Conservation (phyloP, 92 coral and sea anemone genomes). For the Montipora capitata region DNA sequence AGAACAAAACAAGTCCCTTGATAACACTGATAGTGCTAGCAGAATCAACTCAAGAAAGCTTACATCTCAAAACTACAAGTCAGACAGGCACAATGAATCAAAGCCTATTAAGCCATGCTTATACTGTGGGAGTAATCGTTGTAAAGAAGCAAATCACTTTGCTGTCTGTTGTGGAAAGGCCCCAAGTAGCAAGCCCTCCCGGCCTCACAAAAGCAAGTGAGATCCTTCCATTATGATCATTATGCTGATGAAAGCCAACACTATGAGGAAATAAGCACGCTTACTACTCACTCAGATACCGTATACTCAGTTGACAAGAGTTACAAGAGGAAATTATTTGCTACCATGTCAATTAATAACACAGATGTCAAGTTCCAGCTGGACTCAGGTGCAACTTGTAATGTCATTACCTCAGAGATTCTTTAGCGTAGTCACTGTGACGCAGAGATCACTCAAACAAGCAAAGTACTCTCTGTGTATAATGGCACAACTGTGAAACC, state of each 20-base stretch:
- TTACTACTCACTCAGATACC: too few relatives aligned
- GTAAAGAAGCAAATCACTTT: constrained; percentile 53
- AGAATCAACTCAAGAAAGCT: background rate
- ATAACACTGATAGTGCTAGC: constrained; percentile 22
- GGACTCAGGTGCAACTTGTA: too few relatives aligned
- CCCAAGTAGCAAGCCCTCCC: constrained; percentile 3
- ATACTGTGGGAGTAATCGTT: constrained; percentile 40
- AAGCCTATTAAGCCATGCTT: background rate
- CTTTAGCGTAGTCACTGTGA: background rate
- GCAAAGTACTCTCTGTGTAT: constrained; percentile 25
- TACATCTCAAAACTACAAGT: background rate
- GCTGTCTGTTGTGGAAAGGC: constrained; percentile 20
- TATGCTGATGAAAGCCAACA: constrained; percentile 30
- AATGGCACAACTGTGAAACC: too few relatives aligned
- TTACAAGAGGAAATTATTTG: constrained; percentile 20
- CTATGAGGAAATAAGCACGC: too few relatives aligned
- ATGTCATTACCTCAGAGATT: too few relatives aligned
- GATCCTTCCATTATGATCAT: background rate
- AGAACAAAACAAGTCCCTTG: constrained; percentile 41
- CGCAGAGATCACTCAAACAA: too few relatives aligned
- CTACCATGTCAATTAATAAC: background rate
- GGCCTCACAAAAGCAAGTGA: constrained; percentile 9
- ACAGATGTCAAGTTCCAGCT: too few relatives aligned
- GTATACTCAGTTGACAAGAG: background rate
- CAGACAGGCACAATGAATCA: background rate